Evolutionary conservation across 2,113 vertebrate genomes (phyloP).

Genomic region (Alexandromys fortis): DNA sequence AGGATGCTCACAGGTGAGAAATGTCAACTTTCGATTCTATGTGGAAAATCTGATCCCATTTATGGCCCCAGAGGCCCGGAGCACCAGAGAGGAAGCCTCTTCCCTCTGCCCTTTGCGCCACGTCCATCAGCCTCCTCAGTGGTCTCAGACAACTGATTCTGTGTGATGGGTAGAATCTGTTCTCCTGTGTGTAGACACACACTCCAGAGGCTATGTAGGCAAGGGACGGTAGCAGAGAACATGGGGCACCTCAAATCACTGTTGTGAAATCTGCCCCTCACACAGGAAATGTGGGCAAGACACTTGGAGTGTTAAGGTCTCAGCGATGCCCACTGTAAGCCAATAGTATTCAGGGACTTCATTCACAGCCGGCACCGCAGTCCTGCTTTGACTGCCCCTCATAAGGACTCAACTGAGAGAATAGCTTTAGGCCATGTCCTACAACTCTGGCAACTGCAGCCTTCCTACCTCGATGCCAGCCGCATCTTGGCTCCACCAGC

Average conservation of each 20-base stretch:
- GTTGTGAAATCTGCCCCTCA: neutral
- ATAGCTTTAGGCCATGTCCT: neutral
- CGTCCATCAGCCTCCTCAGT: fast-evolving
- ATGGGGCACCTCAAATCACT: neutral
- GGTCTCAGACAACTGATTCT: neutral
- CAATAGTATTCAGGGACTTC: neutral
- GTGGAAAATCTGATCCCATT: neutral
- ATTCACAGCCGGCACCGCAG: neutral
- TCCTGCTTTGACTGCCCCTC: neutral
- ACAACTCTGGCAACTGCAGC: neutral
- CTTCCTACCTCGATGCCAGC: neutral
- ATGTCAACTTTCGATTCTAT: neutral
- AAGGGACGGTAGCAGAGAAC: neutral
- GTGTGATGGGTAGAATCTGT: neutral
- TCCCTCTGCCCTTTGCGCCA: neutral
- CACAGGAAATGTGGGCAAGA: neutral
- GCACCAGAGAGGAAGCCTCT: neutral
- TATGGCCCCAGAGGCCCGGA: neutral
- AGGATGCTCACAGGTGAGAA: neutral
- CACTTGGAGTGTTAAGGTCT: neutral
- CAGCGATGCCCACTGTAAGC: neutral
- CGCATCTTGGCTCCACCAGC: slow-evolving; percentile 20
- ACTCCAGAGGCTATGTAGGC: too few species aligned
- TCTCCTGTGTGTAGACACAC: fast-evolving
- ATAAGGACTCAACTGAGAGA: neutral